These are phyloP conservation scores for Dasysyrphus albostriatus DNA, from an alignment of 2,888 invertebrate genomes.

Conservation along the genomic window DNA sequence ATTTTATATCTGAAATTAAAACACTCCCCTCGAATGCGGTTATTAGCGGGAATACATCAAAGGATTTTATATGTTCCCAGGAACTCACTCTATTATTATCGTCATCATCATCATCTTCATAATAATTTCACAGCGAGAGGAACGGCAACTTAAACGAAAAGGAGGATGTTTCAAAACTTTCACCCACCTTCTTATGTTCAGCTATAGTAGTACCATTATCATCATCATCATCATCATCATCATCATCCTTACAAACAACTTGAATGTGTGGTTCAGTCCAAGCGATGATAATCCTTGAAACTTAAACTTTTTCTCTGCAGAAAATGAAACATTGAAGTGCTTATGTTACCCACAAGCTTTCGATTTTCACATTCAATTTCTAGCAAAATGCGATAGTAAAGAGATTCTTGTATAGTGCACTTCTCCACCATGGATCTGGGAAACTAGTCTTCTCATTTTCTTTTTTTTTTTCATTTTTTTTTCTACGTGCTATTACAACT, in stretches of 20 bases:
- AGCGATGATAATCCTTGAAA: conserved; percentile 70
- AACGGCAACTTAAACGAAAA: conserved; percentile 25
- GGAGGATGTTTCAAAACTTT: background rate
- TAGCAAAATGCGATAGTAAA: conserved; percentile 46
- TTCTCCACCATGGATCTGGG: conserved; percentile 1
- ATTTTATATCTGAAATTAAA: conserved; percentile 27
- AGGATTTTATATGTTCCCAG: conserved; percentile 32
- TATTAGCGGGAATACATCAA: conserved; percentile 40
- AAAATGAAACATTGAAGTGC: conserved; percentile 55
- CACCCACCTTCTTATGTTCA: background rate
- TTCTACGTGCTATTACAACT: conserved; percentile 31
- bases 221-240: conserved; percentile 28
- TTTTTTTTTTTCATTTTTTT: conserved; percentile 17
- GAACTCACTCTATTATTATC: background rate
- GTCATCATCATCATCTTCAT: conserved; percentile 13
- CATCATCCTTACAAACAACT: conserved; percentile 34
- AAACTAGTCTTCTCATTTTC: background rate
- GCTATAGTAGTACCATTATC: background rate
- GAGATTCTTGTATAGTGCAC: conserved; percentile 35
- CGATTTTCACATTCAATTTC: conserved; percentile 67
- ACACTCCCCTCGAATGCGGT: conserved; percentile 1
- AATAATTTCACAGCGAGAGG: conserved; percentile 14
- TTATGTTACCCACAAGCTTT: conserved; percentile 58
- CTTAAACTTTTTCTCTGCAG: conserved; percentile 47
- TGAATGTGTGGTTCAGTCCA: conserved; percentile 47